Evolutionary conservation across 2,797 vertebrate genomes (phyloP).

Genomic region (Monodelphis domestica): DNA sequence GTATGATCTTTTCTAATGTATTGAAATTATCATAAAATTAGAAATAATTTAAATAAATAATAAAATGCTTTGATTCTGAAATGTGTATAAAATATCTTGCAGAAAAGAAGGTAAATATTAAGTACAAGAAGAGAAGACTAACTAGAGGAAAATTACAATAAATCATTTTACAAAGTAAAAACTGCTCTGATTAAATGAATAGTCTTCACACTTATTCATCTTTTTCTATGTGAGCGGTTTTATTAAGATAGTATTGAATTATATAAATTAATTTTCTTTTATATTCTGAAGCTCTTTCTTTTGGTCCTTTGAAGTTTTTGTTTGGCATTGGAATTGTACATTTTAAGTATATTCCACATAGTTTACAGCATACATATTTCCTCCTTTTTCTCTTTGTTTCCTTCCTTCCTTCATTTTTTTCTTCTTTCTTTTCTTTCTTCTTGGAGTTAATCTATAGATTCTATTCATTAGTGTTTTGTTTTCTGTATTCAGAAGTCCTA

Average conservation of each 20-base stretch:
- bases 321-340: neutral
- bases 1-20: neutral
- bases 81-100: neutral
- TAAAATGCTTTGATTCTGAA: neutral
- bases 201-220: neutral
- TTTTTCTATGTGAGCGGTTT: neutral
- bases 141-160: no score
- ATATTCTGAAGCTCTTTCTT: neutral
- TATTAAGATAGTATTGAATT: neutral
- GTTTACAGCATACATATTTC: neutral
- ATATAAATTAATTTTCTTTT: neutral
- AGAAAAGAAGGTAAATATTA: neutral
- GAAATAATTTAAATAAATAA: neutral
- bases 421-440: neutral
- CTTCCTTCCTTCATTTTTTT: no score
- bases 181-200: neutral
- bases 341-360: neutral
- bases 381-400: no score
- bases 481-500: neutral
- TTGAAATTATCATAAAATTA: neutral
- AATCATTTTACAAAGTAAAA: neutral
- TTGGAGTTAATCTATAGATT: neutral
- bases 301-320: neutral
- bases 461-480: neutral
- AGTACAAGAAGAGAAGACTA: neutral